These are phyloP conservation scores for Melinopterus prodromus DNA, from an alignment of 2,888 invertebrate species.

Conservation along the genomic window DNA sequence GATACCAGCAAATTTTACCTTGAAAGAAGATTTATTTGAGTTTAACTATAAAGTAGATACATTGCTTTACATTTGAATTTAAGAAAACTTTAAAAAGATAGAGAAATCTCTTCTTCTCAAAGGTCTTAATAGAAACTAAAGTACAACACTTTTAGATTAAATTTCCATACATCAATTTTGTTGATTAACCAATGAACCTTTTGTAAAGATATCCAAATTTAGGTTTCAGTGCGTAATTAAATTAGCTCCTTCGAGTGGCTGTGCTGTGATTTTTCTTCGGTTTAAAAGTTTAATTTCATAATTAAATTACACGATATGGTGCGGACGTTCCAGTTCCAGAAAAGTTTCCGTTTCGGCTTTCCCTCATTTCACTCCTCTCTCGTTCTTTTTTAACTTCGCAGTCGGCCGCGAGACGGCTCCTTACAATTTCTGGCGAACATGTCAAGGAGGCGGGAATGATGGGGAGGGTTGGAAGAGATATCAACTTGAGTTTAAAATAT, in stretches of 20 bases:
- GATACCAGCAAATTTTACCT: background rate
- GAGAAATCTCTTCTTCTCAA: too few species aligned
- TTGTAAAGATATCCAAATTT: background rate
- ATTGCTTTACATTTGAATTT: too few species aligned
- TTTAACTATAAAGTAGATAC: too few species aligned
- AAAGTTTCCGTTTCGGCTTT: background rate
- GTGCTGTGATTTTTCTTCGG: background rate
- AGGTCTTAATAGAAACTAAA: too few species aligned
- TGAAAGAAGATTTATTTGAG: too few species aligned
- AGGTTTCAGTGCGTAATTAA: background rate
- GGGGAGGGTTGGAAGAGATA: background rate
- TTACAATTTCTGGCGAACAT: background rate
- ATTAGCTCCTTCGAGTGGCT: background rate
- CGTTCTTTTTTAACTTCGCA: background rate
- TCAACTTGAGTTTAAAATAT: slow-evolving; percentile 4
- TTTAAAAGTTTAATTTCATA: slow-evolving; percentile 35
- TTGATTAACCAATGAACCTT: background rate
- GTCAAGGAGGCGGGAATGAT: background rate
- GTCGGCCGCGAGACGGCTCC: background rate
- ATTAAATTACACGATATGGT: slow-evolving; percentile 35
- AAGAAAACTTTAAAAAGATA: too few species aligned
- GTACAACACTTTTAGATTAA: too few species aligned
- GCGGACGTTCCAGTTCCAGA: background rate
- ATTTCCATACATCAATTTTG: too few species aligned
- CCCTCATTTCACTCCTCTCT: background rate